Evolutionary conservation across 2,113 vertebrate species (phyloP).

Genomic region (Tachycineta bicolor): DNA sequence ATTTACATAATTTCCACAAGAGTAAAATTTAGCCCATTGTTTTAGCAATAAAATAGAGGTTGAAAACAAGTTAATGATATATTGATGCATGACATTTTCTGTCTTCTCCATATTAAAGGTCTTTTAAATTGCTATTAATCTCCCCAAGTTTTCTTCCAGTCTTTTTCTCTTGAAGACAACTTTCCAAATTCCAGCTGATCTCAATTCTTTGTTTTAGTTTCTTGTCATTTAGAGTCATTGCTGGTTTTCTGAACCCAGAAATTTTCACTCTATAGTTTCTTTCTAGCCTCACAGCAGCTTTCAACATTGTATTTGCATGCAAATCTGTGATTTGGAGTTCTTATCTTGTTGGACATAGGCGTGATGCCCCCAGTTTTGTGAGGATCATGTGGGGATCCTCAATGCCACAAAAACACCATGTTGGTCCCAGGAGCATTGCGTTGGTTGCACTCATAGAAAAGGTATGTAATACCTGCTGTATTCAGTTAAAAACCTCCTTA

Average conservation of each 20-base stretch:
- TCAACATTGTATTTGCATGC: not conserved
- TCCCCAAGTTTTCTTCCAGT: not conserved
- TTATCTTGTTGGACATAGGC: not conserved
- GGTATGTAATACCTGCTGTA: not conserved
- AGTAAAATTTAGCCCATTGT: not conserved
- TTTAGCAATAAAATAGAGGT: not conserved
- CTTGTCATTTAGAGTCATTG: not conserved
- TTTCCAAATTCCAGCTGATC: not conserved
- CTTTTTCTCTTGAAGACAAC: not conserved
- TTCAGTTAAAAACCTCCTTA: conserved; percentile 17
- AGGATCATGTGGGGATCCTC: not conserved
- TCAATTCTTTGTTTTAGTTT: not conserved
- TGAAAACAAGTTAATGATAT: not conserved
- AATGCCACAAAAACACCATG: not conserved
- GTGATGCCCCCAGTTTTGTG: not conserved
- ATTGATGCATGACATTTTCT: not conserved
- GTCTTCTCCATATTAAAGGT: not conserved
- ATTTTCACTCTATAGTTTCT: not conserved
- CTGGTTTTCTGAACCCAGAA: not conserved
- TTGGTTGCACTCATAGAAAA: not conserved
- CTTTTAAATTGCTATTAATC: not conserved
- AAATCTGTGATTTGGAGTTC: not conserved
- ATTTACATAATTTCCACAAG: not conserved
- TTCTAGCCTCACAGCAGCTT: not conserved
- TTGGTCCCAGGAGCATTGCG: not conserved